phyloP scores from a whole-genome alignment of 2,797 vertebrate genomes.

The Takifugu ocellatus region DNA sequence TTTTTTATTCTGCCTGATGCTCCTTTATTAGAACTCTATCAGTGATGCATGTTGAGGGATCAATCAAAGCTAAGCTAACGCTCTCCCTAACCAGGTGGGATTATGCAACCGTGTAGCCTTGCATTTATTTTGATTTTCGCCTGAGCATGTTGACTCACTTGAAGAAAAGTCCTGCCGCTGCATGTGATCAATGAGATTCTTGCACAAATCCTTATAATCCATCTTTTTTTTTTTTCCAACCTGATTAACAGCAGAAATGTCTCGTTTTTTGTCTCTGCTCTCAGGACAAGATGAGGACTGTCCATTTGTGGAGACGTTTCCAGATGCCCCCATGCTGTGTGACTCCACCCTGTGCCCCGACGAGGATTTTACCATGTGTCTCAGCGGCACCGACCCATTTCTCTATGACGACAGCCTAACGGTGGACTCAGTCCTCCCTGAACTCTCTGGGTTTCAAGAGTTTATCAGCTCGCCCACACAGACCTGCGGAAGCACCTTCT shows the following conservation, averaged over 20 bases:
- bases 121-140: no score
- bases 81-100: no score
- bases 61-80: no score
- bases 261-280: slow-evolving; percentile 8
- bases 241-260: not conserved
- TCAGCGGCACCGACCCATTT: slow-evolving; percentile 22
- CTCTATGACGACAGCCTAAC: not conserved
- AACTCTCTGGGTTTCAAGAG: slow-evolving; percentile 12
- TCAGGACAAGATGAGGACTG: slow-evolving; percentile 37
- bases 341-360: not conserved
- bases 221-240: not conserved
- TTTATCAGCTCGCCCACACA: slow-evolving; percentile 16
- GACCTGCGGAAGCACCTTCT: slow-evolving; percentile 39
- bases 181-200: not conserved
- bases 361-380: slow-evolving; percentile 38
- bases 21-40: not conserved
- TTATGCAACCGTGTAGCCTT: no score
- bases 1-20: slow-evolving; percentile 16
- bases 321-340: slow-evolving; percentile 55
- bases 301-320: slow-evolving; percentile 10
- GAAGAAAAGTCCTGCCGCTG: not conserved
- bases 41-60: no score
- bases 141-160: not conserved
- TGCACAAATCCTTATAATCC: no score
- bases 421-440: not conserved